These are phyloP conservation scores for Mugil cephalus DNA, from an alignment of 2,113 vertebrate species.

Conservation along the genomic window DNA sequence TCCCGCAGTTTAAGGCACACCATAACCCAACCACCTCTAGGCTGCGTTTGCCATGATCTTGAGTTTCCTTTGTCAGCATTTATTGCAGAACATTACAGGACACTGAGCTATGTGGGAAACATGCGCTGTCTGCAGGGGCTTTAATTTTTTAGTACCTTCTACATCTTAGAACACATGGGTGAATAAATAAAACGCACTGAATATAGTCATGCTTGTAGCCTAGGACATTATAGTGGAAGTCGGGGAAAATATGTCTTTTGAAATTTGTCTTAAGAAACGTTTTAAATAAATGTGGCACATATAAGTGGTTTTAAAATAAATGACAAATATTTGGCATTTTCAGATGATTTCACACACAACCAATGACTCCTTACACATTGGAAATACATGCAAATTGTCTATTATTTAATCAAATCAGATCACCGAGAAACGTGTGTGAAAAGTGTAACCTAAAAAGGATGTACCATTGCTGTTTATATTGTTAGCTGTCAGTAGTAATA, in stretches of 20 bases:
- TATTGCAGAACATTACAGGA: conserved; percentile 5
- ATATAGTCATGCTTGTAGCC: conserved; percentile 8
- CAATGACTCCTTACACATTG: background rate
- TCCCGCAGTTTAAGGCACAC: conserved; percentile 17
- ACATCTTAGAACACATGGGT: conserved; percentile 6
- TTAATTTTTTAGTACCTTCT: conserved; percentile 21
- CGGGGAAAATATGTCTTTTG: background rate
- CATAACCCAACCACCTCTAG: background rate
- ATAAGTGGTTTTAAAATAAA: background rate
- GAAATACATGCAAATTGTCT: background rate
- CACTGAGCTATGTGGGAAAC: conserved; percentile 34
- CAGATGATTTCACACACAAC: background rate
- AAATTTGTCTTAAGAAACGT: background rate
- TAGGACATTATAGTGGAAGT: background rate
- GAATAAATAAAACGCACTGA: conserved; percentile 4
- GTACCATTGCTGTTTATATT: conserved; percentile 1
- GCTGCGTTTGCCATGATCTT: background rate
- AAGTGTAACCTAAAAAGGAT: conserved; percentile 4
- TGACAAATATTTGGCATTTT: background rate
- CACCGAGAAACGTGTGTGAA: background rate
- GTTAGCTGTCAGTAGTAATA: background rate
- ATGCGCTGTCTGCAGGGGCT: conserved; percentile 18
- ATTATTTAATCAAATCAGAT: background rate
- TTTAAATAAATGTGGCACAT: conserved; percentile 13
- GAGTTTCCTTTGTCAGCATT: conserved; percentile 24